Base-by-base conservation (phyloP, 2,888 invertebrate genomes). In the Cabera pusaria region DNA sequence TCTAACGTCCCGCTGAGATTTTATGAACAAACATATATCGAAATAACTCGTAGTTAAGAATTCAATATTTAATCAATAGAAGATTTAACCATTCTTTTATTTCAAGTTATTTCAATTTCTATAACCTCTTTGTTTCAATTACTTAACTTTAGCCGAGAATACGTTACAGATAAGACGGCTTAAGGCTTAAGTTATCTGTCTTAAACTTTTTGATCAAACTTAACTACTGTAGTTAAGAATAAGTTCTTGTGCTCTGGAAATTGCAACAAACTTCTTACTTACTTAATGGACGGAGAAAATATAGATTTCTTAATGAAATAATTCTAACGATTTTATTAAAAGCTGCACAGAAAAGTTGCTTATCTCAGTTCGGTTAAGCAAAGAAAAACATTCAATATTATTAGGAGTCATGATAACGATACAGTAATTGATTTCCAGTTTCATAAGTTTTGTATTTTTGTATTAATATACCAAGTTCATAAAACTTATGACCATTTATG, bases 11-110 rank as follows among this genome's bases (percentile, higher is more conserved):
- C 78, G 86, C 86, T 83, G 87, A 47, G 78, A 72, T 66, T 73
- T 72, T 71, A 77, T 72, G 76, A 84, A 83, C 82, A 78, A 79
- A 80, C 80, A 83, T 79, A 76, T 75, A 84, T 83, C 64, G 73
- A 65, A 66, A 64, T 64, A 59, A 62, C 64, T 63, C 64, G 60
- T 57, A 60, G 64, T 64, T 68, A 65, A 45, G 56, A 64, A 69
- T 62, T 68, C 62, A 58, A 75, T 72, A 64, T 60, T 58, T 63
- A 67, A 68, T 59, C 54, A 59, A 69, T 63, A 54, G 43, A 33
- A 38, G 31, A 23, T 24, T 6, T 34, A 39, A 40, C 19, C 44
- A 57, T 61, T 56, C 53, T 61, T 62, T 58, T 58, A 55, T 52
- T 55, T 50, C 5, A 8, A 44, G 21, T 26, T 39, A 5, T 14